phyloP scores from a whole-genome alignment of 2,888 invertebrate genomes.

The Zhuqinia jingwanae region DNA sequence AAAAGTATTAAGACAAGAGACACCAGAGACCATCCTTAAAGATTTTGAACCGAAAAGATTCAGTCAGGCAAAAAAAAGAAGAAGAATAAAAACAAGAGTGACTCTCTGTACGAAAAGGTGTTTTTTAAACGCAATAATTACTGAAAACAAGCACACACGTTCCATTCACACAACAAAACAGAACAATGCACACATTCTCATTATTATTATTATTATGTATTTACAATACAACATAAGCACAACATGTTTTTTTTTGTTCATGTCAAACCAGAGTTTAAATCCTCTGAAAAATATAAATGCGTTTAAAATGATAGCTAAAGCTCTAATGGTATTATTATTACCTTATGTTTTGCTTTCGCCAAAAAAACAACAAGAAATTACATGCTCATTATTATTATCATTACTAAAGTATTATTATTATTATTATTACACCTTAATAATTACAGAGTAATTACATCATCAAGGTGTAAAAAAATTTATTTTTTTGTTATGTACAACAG shows the following conservation, averaged over 20 bases:
- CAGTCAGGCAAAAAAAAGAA: not conserved
- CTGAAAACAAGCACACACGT: slow-evolving; percentile 29
- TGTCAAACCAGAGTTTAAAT: slow-evolving; percentile 2
- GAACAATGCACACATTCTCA: not conserved
- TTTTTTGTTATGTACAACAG: slow-evolving; percentile 57
- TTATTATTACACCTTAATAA: slow-evolving; percentile 60
- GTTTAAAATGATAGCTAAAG: too few relatives aligned
- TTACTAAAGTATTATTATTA: slow-evolving; percentile 11
- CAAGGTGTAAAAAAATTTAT: slow-evolving; percentile 66
- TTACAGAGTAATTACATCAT: slow-evolving; percentile 59
- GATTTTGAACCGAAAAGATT: not conserved
- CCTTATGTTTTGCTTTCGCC: slow-evolving; percentile 4
- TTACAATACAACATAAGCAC: slow-evolving; percentile 19
- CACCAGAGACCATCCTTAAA: not conserved
- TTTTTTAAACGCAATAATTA: slow-evolving; percentile 37
- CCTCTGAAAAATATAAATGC: too few relatives aligned
- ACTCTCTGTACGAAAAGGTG: not conserved
- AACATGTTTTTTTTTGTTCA: slow-evolving; percentile 39
- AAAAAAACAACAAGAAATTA: slow-evolving; percentile 42
- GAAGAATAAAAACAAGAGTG: not conserved
- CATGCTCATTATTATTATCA: slow-evolving; percentile 37
- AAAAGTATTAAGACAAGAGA: not conserved
- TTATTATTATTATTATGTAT: slow-evolving; percentile 9
- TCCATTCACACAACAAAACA: slow-evolving; percentile 23
- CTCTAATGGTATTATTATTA: too few relatives aligned